These are phyloP conservation scores for Dasypogon diadema DNA, from an alignment of 2,888 invertebrate genomes.

Conservation along the genomic window DNA sequence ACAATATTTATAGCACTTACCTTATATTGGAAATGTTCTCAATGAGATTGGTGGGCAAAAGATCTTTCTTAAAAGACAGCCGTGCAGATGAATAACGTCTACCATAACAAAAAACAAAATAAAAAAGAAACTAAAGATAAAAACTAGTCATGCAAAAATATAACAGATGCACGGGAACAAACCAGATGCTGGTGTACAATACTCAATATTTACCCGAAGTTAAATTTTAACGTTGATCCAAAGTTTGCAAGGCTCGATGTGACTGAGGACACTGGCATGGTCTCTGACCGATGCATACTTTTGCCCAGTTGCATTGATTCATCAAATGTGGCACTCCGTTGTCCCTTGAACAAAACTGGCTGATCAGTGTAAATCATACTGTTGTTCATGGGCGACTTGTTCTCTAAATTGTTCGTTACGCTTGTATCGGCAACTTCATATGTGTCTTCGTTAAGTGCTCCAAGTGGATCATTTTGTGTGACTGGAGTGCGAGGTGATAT, in stretches of 20 bases:
- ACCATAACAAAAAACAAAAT: conserved; percentile 61
- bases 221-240: conserved; percentile 85
- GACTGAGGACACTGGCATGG: conserved; percentile 79
- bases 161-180: conserved; percentile 34
- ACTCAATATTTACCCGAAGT: conserved; percentile 78
- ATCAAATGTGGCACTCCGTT: conserved; percentile 73
- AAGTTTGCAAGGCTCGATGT: conserved; percentile 83
- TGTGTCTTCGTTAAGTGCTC: conserved; percentile 75
- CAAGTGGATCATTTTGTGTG: conserved; percentile 91
- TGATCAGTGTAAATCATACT: conserved; percentile 73
- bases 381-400: conserved; percentile 60
- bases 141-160: conserved; percentile 52
- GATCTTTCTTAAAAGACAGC: conserved; percentile 85
- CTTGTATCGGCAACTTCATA: conserved; percentile 56
- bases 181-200: background rate
- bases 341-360: conserved; percentile 76
- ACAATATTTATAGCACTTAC: conserved; percentile 70
- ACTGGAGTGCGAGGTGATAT: conserved; percentile 85
- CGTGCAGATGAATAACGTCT: conserved; percentile 88
- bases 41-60: conserved; percentile 82
- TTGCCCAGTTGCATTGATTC: conserved; percentile 69
- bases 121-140: conserved; percentile 56
- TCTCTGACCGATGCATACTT: conserved; percentile 78
- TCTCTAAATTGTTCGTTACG: conserved; percentile 58
- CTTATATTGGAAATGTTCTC: conserved; percentile 82